A percentile compares a stretch with the other conserved stretches of the same genome.
Conservation (phyloP, 2,113 vertebrate species). For the Heloderma charlesbogerti region DNA sequence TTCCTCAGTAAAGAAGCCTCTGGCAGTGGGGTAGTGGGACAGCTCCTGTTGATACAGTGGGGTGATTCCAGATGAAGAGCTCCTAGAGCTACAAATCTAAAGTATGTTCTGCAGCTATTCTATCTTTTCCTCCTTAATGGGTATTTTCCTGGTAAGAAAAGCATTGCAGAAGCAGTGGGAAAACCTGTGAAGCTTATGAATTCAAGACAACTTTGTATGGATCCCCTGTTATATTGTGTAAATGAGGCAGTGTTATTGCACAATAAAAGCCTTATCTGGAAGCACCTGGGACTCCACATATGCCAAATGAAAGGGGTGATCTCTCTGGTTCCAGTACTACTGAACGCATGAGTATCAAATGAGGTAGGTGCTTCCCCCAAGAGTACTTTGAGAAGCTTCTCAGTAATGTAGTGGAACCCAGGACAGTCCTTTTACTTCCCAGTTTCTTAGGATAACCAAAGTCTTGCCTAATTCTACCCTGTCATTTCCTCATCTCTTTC, state of each 20-base stretch:
- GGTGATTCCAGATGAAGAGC: too few species aligned
- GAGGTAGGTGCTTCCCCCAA: not conserved
- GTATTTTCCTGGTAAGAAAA: too few species aligned
- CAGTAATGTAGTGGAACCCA: not conserved
- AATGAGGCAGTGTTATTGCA: too few species aligned
- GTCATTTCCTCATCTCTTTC: not conserved
- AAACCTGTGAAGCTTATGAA: too few species aligned
- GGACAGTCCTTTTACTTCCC: not conserved
- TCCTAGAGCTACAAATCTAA: too few species aligned
- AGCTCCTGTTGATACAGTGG: not conserved
- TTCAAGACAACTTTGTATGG: too few species aligned
- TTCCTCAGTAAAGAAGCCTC: not conserved
- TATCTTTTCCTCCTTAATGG: too few species aligned
- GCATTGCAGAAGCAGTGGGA: too few species aligned
- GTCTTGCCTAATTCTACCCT: not conserved
- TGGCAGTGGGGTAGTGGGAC: not conserved
- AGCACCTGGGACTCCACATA: not conserved
- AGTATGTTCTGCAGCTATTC: too few species aligned
- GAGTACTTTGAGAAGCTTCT: not conserved
- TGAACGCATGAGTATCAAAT: not conserved
- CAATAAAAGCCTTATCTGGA: too few species aligned
- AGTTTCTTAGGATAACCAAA: not conserved
- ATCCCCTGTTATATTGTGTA: too few species aligned
- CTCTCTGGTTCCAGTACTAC: not conserved
- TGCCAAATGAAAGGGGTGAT: not conserved